Percentiles rank a stretch among this genome's conserved stretches.
Evolutionary conservation across 2,888 invertebrate genomes (phyloP).

Genomic region (Rhagonycha fulva): DNA sequence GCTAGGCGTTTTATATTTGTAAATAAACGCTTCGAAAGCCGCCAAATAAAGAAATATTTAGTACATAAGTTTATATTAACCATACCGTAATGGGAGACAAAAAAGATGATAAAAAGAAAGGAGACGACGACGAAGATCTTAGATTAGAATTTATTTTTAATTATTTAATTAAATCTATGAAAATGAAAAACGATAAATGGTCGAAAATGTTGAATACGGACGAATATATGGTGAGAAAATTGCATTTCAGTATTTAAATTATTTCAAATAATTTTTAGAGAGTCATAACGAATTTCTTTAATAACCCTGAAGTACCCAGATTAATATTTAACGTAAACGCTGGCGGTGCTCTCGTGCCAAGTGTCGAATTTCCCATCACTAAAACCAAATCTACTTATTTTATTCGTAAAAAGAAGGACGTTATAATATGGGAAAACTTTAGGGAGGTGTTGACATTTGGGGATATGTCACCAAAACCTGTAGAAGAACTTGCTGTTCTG

Average conservation of each 20-base stretch:
- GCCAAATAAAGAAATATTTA: slow-evolving; percentile 12
- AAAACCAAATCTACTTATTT: slow-evolving; percentile 78
- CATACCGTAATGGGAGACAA: slow-evolving; percentile 35
- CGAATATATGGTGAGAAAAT: slow-evolving; percentile 62
- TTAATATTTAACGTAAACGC: slow-evolving; percentile 67
- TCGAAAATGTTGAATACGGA: slow-evolving; percentile 75
- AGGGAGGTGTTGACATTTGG: slow-evolving; percentile 64
- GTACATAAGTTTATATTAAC: background rate
- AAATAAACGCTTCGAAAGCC: slow-evolving; percentile 36
- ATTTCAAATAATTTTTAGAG: slow-evolving; percentile 53
- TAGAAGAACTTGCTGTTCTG: slow-evolving; percentile 70
- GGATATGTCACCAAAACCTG: slow-evolving; percentile 71
- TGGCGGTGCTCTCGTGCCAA: slow-evolving; percentile 68
- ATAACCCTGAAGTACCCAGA: slow-evolving; percentile 54
- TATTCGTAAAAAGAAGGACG: slow-evolving; percentile 66
- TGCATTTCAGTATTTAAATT: background rate
- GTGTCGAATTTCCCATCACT: slow-evolving; percentile 64
- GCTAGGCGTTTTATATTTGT: slow-evolving; percentile 41
- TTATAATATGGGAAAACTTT: slow-evolving; percentile 66
- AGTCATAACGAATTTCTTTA: slow-evolving; percentile 59
- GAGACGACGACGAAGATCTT: slow-evolving; percentile 63
- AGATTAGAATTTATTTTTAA: slow-evolving; percentile 80
- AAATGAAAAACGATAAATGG: slow-evolving; percentile 88
- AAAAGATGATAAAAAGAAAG: slow-evolving; percentile 47
- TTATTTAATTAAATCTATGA: slow-evolving; percentile 73